These are phyloP conservation scores for Invenusta paracnida DNA, from an alignment of 2,888 invertebrate genomes.

Conservation along the genomic window DNA sequence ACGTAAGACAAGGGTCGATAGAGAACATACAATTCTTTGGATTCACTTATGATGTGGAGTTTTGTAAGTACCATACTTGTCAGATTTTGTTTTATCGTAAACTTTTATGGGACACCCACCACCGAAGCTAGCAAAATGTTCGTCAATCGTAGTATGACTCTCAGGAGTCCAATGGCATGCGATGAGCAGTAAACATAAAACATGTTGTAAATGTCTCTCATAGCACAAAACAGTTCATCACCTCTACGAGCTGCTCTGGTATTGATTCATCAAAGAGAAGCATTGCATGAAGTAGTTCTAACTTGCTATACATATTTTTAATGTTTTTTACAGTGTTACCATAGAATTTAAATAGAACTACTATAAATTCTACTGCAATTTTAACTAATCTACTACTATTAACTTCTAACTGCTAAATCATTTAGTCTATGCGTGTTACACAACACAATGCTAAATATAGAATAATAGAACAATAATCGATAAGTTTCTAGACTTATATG, in stretches of 20 bases:
- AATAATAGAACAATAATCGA: background rate
- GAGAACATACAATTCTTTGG: background rate
- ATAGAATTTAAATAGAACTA: no score
- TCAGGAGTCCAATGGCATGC: constrained; percentile 24
- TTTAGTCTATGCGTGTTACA: no score
- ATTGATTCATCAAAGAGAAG: constrained; percentile 4
- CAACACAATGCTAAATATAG: no score
- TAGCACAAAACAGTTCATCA: constrained; percentile 1
- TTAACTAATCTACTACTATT: no score
- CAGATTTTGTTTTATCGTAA: background rate
- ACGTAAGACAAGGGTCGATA: background rate
- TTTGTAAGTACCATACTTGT: background rate
- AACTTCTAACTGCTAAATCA: no score
- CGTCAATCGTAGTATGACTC: background rate
- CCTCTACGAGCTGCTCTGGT: constrained; percentile 19
- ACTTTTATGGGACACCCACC: background rate
- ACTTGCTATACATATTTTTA: background rate
- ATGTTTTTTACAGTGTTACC: no score
- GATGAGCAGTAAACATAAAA: constrained; percentile 13
- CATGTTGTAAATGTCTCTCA: background rate
- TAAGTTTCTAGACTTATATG: background rate
- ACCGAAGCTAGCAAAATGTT: background rate
- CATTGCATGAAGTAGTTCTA: constrained; percentile 22
- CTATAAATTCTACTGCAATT: no score
- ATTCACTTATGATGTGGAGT: background rate